phyloP scores from a whole-genome alignment of 2,888 invertebrate genomes.

The Pachycephus smyrnensis region DNA sequence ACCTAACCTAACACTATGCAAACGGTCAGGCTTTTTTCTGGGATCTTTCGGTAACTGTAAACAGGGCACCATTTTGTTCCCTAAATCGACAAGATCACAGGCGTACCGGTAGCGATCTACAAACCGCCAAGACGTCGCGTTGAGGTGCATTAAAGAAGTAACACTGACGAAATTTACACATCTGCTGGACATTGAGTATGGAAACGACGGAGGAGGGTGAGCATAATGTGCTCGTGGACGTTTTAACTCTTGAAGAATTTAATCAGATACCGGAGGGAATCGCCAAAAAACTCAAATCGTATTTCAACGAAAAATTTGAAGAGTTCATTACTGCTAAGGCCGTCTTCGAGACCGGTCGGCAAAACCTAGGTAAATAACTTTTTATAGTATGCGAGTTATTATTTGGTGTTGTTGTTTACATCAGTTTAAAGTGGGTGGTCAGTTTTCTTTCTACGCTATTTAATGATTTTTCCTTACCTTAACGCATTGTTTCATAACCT shows the following conservation, averaged over 20 bases:
- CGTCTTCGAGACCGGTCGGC: conserved; percentile 76
- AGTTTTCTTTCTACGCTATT: not conserved
- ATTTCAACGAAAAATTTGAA: conserved; percentile 75
- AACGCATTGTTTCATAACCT: not conserved
- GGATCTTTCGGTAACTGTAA: not conserved
- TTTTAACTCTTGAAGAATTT: conserved; percentile 71
- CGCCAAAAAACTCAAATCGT: conserved; percentile 74
- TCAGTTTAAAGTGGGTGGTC: conserved; percentile 10
- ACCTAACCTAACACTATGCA: not conserved
- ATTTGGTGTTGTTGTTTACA: conserved; percentile 19
- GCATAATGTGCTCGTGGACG: conserved; percentile 62
- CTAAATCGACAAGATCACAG: not conserved
- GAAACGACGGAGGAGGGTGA: conserved; percentile 63
- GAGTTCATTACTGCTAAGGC: conserved; percentile 81
- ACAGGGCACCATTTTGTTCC: not conserved
- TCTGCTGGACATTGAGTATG: conserved; percentile 31
- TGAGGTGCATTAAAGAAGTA: not conserved
- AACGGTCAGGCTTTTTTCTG: not conserved
- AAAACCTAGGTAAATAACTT: conserved; percentile 71
- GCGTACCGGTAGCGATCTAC: not conserved
- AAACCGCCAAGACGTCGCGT: not conserved
- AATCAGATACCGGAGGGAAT: conserved; percentile 70
- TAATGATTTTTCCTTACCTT: not conserved
- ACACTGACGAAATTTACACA: not conserved
- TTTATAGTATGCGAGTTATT: conserved; percentile 4